Conservation (phyloP, 2,113 vertebrate species). For the Misgurnus mizolepis region DNA sequence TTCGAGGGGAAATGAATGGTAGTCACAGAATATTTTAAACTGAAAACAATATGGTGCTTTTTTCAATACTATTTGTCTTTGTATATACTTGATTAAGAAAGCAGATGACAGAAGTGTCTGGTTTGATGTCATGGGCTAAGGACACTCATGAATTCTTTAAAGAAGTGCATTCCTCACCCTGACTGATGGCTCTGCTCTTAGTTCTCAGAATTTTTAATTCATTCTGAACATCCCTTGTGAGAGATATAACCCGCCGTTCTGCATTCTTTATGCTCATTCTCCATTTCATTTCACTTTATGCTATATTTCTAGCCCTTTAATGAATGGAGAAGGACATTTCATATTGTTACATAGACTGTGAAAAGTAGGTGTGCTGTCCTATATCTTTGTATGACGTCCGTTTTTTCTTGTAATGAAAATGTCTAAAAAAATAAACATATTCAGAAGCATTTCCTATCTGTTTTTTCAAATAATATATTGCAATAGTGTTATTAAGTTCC, state of each 20-base stretch:
- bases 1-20: conserved; percentile 10
- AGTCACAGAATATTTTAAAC: neutral
- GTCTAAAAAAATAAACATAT: conserved; percentile 66
- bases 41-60: conserved; percentile 49
- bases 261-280: conserved; percentile 29
- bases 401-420: conserved; percentile 62
- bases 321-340: conserved; percentile 35
- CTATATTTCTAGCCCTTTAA: conserved; percentile 55
- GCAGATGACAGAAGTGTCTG: conserved; percentile 9
- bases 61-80: conserved; percentile 54
- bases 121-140: conserved; percentile 10
- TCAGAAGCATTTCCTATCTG: conserved; percentile 48
- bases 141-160: conserved; percentile 20
- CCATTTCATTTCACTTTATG: conserved; percentile 41
- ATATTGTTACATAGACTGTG: conserved; percentile 58
- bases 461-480: neutral
- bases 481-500: neutral
- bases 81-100: conserved; percentile 28
- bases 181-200: conserved; percentile 18
- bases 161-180: conserved; percentile 38
- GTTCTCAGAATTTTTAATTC: conserved; percentile 41
- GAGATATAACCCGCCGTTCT: conserved; percentile 33
- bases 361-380: conserved; percentile 58
- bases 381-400: conserved; percentile 50
- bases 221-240: conserved; percentile 33